phyloP scores from a whole-genome alignment of 2,888 invertebrate species.

The Hyalella azteca region DNA sequence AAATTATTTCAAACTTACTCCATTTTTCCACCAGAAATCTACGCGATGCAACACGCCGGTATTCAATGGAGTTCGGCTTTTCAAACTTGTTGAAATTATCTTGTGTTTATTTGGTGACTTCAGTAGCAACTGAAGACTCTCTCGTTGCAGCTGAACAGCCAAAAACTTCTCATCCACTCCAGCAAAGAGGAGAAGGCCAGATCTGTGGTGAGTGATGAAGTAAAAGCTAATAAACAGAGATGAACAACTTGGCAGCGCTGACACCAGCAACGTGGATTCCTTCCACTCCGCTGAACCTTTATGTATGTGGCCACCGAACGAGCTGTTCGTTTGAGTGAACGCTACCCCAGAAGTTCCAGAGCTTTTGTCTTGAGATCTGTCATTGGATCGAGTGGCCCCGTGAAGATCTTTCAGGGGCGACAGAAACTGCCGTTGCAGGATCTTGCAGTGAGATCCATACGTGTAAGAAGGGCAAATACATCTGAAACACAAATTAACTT shows the following conservation, averaged over 20 bases:
- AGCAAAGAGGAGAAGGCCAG: background rate
- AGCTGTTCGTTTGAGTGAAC: background rate
- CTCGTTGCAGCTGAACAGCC: background rate
- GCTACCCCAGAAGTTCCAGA: background rate
- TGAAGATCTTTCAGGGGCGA: background rate
- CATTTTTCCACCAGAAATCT: slow-evolving; percentile 16
- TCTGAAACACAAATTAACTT: slow-evolving; percentile 62
- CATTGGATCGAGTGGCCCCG: background rate
- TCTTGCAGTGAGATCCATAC: slow-evolving; percentile 80
- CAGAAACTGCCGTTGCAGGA: slow-evolving; percentile 26
- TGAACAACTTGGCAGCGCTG: slow-evolving; percentile 6
- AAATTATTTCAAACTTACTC: too few relatives aligned
- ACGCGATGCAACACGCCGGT: background rate
- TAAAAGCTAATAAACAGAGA: slow-evolving; percentile 11
- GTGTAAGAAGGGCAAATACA: slow-evolving; percentile 83
- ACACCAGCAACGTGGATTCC: slow-evolving; percentile 14
- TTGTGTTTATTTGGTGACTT: background rate
- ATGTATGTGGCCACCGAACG: background rate
- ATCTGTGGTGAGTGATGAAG: background rate
- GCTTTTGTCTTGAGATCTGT: background rate
- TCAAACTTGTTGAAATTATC: background rate
- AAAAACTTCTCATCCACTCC: background rate
- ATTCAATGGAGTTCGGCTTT: background rate
- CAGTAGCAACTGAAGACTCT: background rate
- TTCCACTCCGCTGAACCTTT: background rate